Percentiles rank a stretch among this genome's conserved stretches.
phyloP scores from a whole-genome alignment of 2,888 invertebrate genomes.

The Amphipyra tragopoginis region DNA sequence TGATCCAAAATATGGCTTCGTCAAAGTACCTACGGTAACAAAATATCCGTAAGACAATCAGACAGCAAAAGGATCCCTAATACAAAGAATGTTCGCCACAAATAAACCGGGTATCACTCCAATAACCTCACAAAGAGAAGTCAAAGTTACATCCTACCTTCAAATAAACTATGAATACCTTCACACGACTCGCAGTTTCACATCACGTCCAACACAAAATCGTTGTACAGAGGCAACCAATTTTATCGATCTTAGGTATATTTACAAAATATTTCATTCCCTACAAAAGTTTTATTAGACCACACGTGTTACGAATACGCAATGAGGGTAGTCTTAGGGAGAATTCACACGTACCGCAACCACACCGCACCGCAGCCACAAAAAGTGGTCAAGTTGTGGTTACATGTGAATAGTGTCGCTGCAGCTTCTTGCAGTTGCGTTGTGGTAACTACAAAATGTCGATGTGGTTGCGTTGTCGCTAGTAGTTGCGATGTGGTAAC shows the following conservation, averaged over 20 bases:
- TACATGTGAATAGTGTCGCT: no score
- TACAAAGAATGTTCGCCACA: constrained; percentile 23
- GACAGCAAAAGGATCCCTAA: no score
- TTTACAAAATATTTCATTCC: constrained; percentile 64
- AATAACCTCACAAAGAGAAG: constrained; percentile 34
- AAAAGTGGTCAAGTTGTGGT: no score
- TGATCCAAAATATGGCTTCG: background rate
- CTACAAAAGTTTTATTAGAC: constrained; percentile 69
- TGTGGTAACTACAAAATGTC: no score
- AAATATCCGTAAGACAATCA: background rate
- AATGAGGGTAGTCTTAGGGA: constrained; percentile 52
- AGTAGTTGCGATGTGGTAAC: no score
- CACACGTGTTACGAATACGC: constrained; percentile 67
- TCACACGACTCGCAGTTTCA: constrained; percentile 39
- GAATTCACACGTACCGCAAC: no score
- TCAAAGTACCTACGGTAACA: background rate
- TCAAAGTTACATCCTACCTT: constrained; percentile 37
- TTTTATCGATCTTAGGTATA: constrained; percentile 58
- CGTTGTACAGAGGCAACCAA: constrained; percentile 44
- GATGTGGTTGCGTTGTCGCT: no score
- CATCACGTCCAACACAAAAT: constrained; percentile 55
- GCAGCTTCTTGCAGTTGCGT: no score
- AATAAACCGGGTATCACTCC: constrained; percentile 13
- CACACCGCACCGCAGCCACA: no score
- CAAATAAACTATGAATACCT: constrained; percentile 46